These are phyloP conservation scores for Astyanax mexicanus DNA, from an alignment of 2,797 vertebrate species.

Conservation along the genomic window DNA sequence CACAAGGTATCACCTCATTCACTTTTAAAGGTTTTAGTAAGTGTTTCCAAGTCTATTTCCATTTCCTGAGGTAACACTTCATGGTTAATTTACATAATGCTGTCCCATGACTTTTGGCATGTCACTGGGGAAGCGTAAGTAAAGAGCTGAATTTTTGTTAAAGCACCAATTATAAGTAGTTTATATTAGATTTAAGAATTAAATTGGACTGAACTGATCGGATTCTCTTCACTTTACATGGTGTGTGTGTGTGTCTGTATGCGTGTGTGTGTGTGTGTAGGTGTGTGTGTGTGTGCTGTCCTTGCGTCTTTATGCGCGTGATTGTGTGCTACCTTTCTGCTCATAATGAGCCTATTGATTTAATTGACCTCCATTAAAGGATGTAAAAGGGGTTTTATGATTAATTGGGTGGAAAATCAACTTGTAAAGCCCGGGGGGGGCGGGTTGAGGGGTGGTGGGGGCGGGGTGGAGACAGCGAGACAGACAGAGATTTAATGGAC, in stretches of 20 bases:
- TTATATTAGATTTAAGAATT: not conserved
- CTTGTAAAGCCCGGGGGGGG: constrained; percentile 51
- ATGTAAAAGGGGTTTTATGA: constrained; percentile 73
- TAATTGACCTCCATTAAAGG: constrained; percentile 55
- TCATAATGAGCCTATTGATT: constrained; percentile 58
- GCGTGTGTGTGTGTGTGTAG: not conserved
- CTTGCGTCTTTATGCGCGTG: constrained; percentile 28
- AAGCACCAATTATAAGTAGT: not conserved
- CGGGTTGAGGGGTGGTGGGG: constrained; percentile 1
- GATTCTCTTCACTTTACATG: not conserved
- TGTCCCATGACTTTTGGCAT: too few relatives aligned
- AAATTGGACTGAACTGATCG: not conserved
- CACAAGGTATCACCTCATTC: too few relatives aligned
- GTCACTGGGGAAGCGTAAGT: not conserved
- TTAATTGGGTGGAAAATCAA: constrained; percentile 79
- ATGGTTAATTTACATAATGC: too few relatives aligned
- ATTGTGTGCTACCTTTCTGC: constrained; percentile 43
- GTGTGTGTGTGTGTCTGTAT: constrained; percentile 4
- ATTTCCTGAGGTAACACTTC: too few relatives aligned
- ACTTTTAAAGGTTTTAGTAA: too few relatives aligned
- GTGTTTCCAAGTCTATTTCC: too few relatives aligned
- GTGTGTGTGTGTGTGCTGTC: constrained; percentile 12
- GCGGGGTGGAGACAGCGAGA: constrained; percentile 22
- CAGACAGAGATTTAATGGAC: constrained; percentile 73
- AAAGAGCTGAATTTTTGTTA: not conserved